phyloP scores from a whole-genome alignment of 2,888 invertebrate species.

The Daptonema setosum region DNA sequence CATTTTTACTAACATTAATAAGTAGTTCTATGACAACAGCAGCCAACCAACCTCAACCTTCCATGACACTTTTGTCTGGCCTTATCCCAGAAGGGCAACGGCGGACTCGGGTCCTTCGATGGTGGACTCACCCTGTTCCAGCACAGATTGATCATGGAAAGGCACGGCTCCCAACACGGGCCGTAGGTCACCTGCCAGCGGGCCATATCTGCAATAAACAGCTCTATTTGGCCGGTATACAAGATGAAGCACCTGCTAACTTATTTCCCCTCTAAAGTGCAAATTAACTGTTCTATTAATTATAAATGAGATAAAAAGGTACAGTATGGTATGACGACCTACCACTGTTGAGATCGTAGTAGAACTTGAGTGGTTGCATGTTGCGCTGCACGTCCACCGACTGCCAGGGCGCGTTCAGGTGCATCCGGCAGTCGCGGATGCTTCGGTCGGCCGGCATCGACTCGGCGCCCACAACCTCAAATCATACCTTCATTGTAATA shows the following conservation, averaged over 20 bases:
- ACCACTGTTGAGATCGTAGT: slow-evolving; percentile 59
- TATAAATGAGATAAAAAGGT: too few relatives aligned
- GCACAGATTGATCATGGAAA: slow-evolving; percentile 38
- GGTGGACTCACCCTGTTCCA: slow-evolving; percentile 32
- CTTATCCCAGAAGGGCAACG: slow-evolving; percentile 92
- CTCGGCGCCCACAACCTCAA: slow-evolving; percentile 1
- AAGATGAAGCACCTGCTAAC: too few relatives aligned
- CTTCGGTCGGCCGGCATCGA: slow-evolving; percentile 5
- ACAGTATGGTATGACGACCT: too few relatives aligned
- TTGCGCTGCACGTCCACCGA: slow-evolving; percentile 53
- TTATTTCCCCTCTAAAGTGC: too few relatives aligned
- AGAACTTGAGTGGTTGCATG: slow-evolving; percentile 85
- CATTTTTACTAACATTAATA: too few relatives aligned
- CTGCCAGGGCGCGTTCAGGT: slow-evolving; percentile 65
- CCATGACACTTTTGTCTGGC: slow-evolving; percentile 59
- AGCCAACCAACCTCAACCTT: slow-evolving; percentile 30
- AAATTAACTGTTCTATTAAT: too few relatives aligned
- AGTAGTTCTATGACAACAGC: not conserved
- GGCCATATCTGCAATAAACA: slow-evolving; percentile 23
- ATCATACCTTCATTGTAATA: too few relatives aligned
- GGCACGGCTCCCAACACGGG: slow-evolving; percentile 94
- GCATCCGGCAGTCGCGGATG: slow-evolving; percentile 33
- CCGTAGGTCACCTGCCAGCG: slow-evolving; percentile 78
- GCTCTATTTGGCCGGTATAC: too few relatives aligned
- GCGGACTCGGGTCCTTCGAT: slow-evolving; percentile 73